These are phyloP conservation scores for Mustela nigripes DNA, from an alignment of 2,113 vertebrate genomes.

Conservation along the genomic window DNA sequence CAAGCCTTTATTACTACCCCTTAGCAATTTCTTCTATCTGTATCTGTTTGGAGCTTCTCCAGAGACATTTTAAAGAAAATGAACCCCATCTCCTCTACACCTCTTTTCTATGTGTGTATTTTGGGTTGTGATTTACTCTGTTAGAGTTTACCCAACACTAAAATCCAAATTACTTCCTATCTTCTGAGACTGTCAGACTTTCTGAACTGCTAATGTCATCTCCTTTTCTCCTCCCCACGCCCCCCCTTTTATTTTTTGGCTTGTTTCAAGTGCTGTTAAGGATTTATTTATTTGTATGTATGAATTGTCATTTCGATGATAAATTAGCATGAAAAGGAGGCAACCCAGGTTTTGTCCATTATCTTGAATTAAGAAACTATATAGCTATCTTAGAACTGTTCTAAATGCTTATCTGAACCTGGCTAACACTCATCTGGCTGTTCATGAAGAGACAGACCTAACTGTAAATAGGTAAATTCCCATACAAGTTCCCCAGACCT, in stretches of 20 bases:
- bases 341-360: background rate
- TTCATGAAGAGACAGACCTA: slow-evolving; percentile 60
- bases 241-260: background rate
- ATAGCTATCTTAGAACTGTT: background rate
- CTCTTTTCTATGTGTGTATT: background rate
- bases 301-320: background rate
- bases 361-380: slow-evolving; percentile 7
- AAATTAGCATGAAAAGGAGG: background rate
- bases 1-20: background rate
- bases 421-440: slow-evolving; percentile 19
- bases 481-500: slow-evolving; percentile 63
- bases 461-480: slow-evolving; percentile 72
- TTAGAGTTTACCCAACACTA: slow-evolving; percentile 16
- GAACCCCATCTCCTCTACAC: background rate
- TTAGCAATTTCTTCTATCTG: background rate
- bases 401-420: slow-evolving; percentile 20
- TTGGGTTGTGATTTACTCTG: background rate
- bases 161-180: background rate
- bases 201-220: background rate
- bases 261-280: background rate
- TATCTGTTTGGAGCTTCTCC: background rate
- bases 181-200: slow-evolving; percentile 21
- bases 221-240: background rate
- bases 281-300: slow-evolving; percentile 50
- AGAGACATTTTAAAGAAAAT: background rate